These are phyloP conservation scores for Callaeas wilsoni DNA, from an alignment of 2,113 vertebrate genomes.

Conservation along the genomic window DNA sequence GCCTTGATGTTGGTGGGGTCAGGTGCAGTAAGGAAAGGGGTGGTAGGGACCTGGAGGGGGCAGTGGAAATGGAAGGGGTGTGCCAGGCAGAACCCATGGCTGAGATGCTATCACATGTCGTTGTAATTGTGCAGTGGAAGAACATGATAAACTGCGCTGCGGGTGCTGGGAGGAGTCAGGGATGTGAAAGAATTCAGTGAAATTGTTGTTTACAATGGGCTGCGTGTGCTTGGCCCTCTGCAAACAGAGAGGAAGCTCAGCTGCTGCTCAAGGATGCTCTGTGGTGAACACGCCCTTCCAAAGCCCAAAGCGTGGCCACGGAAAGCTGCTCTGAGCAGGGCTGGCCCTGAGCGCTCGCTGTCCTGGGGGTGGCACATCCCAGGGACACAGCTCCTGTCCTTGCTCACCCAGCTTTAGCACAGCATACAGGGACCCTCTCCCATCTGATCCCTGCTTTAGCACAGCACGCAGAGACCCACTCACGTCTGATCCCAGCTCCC, in stretches of 20 bases:
- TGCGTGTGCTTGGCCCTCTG: neutral
- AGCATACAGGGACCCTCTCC: neutral
- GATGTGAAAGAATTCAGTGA: neutral
- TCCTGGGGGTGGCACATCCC: neutral
- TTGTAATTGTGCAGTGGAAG: conserved; percentile 22
- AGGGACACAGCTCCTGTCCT: neutral
- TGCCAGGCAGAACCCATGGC: conserved; percentile 5
- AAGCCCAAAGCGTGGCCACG: fast-evolving
- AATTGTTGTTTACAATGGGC: conserved; percentile 25
- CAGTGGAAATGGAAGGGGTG: conserved; percentile 52
- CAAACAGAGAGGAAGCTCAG: conserved; percentile 3
- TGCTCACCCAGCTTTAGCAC: no score
- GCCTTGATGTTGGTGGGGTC: conserved; percentile 13
- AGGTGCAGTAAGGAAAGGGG: conserved; percentile 28
- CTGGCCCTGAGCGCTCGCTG: neutral
- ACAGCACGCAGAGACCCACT: neutral
- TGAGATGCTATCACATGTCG: conserved; percentile 27
- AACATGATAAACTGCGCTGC: neutral
- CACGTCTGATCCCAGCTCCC: fast-evolving
- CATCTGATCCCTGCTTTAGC: no score
- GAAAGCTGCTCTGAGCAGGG: neutral
- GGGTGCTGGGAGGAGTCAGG: conserved; percentile 47
- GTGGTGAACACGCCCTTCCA: neutral
- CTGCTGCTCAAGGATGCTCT: neutral
- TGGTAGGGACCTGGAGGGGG: neutral